Percentiles rank a stretch among this genome's conserved stretches.
Conservation (phyloP, 2,113 vertebrate species). For the human (Homo sapiens) region GRCh38 chr1:200258501-200259000, state of each 20-base stretch:
- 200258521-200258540: not conserved
- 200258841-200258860: not conserved
- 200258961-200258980: too few species aligned
- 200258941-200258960: too few species aligned
- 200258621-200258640: not conserved
- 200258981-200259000: too few species aligned
- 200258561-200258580: not conserved
- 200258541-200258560: not conserved
- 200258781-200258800: not conserved
- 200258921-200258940: too few species aligned
- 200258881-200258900: too few species aligned
- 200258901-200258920: too few species aligned
- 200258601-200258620: not conserved
- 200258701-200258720: rapidly evolving
- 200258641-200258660: not conserved
- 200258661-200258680: not conserved
- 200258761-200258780: not conserved
- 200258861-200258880: not conserved
- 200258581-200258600: not conserved
- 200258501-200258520: too few species aligned
- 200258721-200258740: not conserved
- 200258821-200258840: not conserved
- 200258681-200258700: not conserved
- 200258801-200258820: not conserved
- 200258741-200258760: not conserved